phyloP scores from a whole-genome alignment of 2,888 invertebrate species.

The Drosophila demipolita region DNA sequence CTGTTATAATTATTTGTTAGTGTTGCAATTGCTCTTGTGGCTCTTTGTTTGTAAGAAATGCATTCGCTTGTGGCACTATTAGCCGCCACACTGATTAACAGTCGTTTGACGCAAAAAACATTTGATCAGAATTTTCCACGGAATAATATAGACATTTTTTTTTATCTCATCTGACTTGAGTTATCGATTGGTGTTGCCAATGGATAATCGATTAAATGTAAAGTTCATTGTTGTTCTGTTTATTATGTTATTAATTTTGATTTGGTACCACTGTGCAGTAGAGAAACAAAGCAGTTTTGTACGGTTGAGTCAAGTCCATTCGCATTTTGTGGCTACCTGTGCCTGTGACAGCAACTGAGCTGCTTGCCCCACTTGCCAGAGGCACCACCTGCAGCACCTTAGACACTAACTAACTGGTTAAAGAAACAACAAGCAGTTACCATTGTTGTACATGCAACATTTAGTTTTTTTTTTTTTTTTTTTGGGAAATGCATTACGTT shows the following conservation, averaged over 20 bases:
- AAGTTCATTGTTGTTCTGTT: background rate
- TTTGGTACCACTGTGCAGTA: conserved; percentile 29
- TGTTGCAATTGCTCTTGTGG: conserved; percentile 15
- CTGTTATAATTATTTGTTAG: conserved; percentile 3
- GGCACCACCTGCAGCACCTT: conserved; percentile 12
- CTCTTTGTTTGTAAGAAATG: conserved; percentile 48
- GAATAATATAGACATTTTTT: background rate
- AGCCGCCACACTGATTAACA: conserved; percentile 27
- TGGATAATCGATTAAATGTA: background rate
- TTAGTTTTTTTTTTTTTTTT: conserved; percentile 49
- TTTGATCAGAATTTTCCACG: background rate
- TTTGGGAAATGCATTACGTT: conserved; percentile 68
- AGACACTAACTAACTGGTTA: conserved; percentile 72
- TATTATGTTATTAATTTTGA: background rate
- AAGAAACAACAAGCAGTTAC: conserved; percentile 55
- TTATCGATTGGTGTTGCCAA: background rate
- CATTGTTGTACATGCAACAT: conserved; percentile 64
- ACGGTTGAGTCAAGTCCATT: conserved; percentile 50
- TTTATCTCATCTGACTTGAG: background rate
- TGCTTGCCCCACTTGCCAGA: conserved; percentile 1
- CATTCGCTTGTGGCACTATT: conserved; percentile 47
- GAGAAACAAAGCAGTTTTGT: conserved; percentile 26
- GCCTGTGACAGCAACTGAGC: conserved; percentile 19
- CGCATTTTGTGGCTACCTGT: conserved; percentile 25
- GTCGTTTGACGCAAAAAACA: too few species aligned